These are phyloP conservation scores for Megalops atlanticus DNA, from an alignment of 2,113 vertebrate species.

Conservation along the genomic window DNA sequence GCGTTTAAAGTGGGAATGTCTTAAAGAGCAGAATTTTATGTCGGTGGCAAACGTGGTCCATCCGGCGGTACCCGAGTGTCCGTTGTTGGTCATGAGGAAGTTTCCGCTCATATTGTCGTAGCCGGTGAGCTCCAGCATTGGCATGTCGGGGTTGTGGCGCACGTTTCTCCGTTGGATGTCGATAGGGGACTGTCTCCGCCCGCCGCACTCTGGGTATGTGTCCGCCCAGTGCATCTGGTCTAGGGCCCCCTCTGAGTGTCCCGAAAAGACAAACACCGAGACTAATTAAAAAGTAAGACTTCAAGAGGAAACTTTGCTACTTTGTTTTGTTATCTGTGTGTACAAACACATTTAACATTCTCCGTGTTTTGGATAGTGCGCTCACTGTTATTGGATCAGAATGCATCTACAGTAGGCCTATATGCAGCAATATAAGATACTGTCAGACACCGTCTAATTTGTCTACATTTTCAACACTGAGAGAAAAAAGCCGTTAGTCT, in stretches of 20 bases:
- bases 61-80: constrained; percentile 78
- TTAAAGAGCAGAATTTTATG: no score
- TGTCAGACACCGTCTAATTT: no score
- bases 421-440: no score
- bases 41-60: neutral
- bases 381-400: no score
- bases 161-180: constrained; percentile 76
- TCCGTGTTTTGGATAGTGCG: no score
- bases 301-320: no score
- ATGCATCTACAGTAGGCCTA: no score
- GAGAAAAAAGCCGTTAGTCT: no score
- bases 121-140: constrained; percentile 67
- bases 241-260: constrained; percentile 67
- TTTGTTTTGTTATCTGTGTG: no score
- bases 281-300: neutral
- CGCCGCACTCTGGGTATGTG: constrained; percentile 71
- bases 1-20: no score
- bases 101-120: constrained; percentile 60
- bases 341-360: no score
- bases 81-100: constrained; percentile 82
- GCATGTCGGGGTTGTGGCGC: constrained; percentile 64
- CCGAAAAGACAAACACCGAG: neutral
- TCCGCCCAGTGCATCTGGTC: constrained; percentile 77
- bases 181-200: constrained; percentile 80
- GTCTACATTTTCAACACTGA: no score